These are phyloP conservation scores for Parambassis ranga DNA, from an alignment of 2,797 vertebrate species.

Conservation along the genomic window DNA sequence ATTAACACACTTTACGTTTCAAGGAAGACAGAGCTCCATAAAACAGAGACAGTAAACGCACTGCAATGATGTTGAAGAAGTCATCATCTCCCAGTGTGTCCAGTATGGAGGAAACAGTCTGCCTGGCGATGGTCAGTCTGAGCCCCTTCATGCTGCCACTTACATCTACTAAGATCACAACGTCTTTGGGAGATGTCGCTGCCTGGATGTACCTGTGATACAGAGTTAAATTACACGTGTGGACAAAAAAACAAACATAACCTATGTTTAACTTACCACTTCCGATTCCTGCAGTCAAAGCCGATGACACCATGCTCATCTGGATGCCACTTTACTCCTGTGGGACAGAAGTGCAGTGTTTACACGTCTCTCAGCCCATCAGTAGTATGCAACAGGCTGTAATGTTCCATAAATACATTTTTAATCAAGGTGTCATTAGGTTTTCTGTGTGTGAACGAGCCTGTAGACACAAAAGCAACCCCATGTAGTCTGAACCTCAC, in stretches of 20 bases:
- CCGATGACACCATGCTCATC: slow-evolving; percentile 97
- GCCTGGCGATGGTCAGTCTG: slow-evolving; percentile 93
- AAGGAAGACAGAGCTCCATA: not conserved
- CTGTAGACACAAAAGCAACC: too few relatives aligned
- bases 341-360: not conserved
- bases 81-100: slow-evolving; percentile 97
- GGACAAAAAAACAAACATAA: not conserved
- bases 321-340: slow-evolving; percentile 93
- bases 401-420: not conserved
- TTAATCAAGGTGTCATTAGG: not conserved
- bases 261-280: slow-evolving; percentile 82
- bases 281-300: slow-evolving; percentile 97
- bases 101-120: slow-evolving; percentile 95
- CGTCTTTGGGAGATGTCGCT: slow-evolving; percentile 96
- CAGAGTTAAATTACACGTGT: not conserved
- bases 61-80: slow-evolving; percentile 98
- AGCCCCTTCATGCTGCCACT: slow-evolving; percentile 98
- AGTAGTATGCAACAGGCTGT: not conserved
- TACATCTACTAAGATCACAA: slow-evolving; percentile 95
- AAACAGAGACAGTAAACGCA: slow-evolving; percentile 78
- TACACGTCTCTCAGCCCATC: not conserved
- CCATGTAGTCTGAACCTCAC: too few relatives aligned
- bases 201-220: slow-evolving; percentile 93
- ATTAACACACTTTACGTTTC: not conserved
- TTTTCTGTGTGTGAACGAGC: too few relatives aligned